These are phyloP conservation scores for Cephalopterus ornatus DNA, from an alignment of 2,113 vertebrate genomes.

Conservation along the genomic window DNA sequence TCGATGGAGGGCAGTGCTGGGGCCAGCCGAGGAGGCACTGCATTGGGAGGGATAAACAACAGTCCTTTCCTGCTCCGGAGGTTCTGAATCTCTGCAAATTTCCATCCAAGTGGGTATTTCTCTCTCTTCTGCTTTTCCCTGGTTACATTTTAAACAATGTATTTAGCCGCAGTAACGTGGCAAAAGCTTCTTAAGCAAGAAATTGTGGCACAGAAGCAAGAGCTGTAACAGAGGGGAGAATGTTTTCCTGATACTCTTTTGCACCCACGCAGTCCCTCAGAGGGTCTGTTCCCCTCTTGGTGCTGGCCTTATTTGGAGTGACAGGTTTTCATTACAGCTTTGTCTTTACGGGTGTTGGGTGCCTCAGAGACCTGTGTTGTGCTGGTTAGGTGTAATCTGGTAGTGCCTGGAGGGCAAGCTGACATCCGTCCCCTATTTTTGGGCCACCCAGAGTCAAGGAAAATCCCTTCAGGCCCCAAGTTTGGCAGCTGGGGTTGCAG, in stretches of 20 bases:
- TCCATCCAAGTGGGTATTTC: neutral
- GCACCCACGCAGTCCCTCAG: neutral
- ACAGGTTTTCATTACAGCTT: neutral
- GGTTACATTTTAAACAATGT: neutral
- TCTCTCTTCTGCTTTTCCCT: neutral
- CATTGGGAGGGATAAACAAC: neutral
- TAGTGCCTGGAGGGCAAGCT: neutral
- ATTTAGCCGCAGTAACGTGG: neutral
- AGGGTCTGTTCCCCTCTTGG: neutral
- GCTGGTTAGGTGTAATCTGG: neutral
- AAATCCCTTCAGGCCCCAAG: neutral
- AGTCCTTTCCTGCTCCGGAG: neutral
- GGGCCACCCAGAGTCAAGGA: neutral
- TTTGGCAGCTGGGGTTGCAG: neutral
- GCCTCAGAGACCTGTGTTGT: neutral
- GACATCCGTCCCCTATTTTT: neutral
- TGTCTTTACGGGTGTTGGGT: neutral
- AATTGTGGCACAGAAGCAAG: neutral
- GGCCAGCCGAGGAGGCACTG: neutral
- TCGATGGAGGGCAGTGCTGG: accelerated
- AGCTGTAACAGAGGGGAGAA: neutral
- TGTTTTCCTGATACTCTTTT: neutral
- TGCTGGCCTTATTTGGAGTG: neutral
- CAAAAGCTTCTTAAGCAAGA: neutral
- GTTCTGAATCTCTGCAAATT: neutral